Evolutionary conservation across 1,140 invertebrate genomes (phyloP), one percentile per base, ranked within the genome.

Genomic region (Nixonia krombeini): DNA sequence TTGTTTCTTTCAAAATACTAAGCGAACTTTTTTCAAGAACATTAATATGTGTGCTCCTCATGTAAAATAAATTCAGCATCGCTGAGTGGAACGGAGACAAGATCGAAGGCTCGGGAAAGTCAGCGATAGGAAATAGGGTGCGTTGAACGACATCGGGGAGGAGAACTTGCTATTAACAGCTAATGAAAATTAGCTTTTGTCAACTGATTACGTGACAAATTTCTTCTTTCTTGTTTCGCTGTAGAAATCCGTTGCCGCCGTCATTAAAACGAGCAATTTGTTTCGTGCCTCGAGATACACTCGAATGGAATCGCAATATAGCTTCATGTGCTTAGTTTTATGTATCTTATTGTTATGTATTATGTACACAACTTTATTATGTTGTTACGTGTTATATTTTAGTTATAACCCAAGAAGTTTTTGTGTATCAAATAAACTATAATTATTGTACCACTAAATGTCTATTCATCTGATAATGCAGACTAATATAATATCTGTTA

Each of bases 171-270:
- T 78, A 82, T 84, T 84, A 85, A 82, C 80, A 80, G 75, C 77
- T 85, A 85, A 84, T 84, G 83, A 85, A 85, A 85, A 85, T 85
- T 85, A 84, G 83, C 82, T 82, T 82, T 80, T 75, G 76, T 84
- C 79, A 72, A 62, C 78, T 85, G 83, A 85, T 85, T 84, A 81
- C 84, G 79, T 82, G 79, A 75, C 81, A 81, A 85, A 85, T 85
- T 78, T 79, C 80, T 82, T 81, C 82, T 82, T 83, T 83, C 81
- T 83, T 81, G 73, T 81, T 80, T 77, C 74, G 70, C 23, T 33
- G 68, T 76, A 78, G 69, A 75, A 79, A 70, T 75, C 72, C 58
- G 68, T 49, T 71, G 67, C 56, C 55, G 71, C 55, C 75, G 67
- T 76, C 75, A 73, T 80, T 79, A 72, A 80, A 79, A 72, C 71